Evolutionary conservation across 2,797 vertebrate genomes (phyloP), one percentile per base, ranked within the genome.

Genomic region (Tokudaia tokunoshimensis): DNA sequence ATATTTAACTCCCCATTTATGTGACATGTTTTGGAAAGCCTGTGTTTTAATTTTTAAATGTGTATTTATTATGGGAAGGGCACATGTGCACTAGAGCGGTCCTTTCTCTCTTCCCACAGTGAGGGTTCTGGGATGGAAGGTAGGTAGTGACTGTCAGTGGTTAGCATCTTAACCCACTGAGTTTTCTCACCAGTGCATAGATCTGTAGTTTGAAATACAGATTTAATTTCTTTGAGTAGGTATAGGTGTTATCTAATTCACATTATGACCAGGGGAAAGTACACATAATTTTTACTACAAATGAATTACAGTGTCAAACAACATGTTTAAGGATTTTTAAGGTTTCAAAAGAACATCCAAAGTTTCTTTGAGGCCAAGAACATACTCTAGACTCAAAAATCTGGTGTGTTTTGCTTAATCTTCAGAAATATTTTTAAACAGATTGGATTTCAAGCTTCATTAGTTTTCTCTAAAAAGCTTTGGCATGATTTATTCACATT

Each of bases 391-490:
- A 94, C 57, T 91, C 44, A 76, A 86, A 97, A 94, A 94, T 83
- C 67, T 96, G 86, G 67, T 88, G 31, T 94, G 74, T 96, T 97
- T 97, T 96, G 79, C 86, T 96, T 95, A 90, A 93, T 97, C 88
- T 96, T 89, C 84, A 94, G 89, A 94, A 93, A 97, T 96, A 95
- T 92, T 97, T 97, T 96, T 91, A 97, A 97, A 97, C 93, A 96
- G 93, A 94, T 34, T 97, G 67, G 75, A 92, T 91, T 96, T 93
- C 91, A 95, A 96, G 90, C 44, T 96, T 93, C 52, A 89, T 91
- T 92, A 95, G 92, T 82, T 96, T 94, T 97, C 95, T 93, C 93
- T 93, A 93, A 96, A 96, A 96, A 97, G 34, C 41, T 50, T 95
- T 94, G 92, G 94, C 88, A 94, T 70, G 55, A 92, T 72, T 29